Base-by-base conservation (phyloP, 2,797 vertebrate genomes). In the Trematomus bernacchii region DNA sequence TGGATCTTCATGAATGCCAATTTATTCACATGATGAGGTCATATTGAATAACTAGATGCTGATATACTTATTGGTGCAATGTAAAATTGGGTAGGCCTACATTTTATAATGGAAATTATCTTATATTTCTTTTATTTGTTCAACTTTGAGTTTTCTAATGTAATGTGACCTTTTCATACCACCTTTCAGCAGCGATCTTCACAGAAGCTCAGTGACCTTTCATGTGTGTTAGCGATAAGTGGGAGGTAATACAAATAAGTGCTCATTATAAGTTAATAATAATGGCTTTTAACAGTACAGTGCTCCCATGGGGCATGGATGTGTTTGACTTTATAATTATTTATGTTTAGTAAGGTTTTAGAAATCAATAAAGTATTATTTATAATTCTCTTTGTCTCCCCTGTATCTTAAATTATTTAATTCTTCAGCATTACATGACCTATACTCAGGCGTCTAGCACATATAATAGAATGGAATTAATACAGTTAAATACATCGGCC, bases 121-220 rank as follows among this genome's bases (percentile, higher is more conserved):
- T 57, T 21, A 43, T 7, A 8, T 46, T 44, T 40, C 3, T 37
- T 46, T 61, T 63, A n/a, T 51, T 52, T 9, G 11, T 19, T 33
- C 16, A 27, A 5, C 19, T 47, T 46, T 61, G 7, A 42, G 9
- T 19, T 47, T 55, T 55, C 23, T 33, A 21, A 19, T 18, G 21
- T 52, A 14, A 4, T 12, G 3, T 42, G 66, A 43, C 47, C 42
- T 73, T 66, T 69, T 67, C 23, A 68, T 51, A 9, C 23, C 16
- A 33, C 9, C 51, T 53, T 52, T 42, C 12, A 65, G 50, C 58
- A 55, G 10, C n/a, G 14, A 18, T 64, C 27, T 66, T 60, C 63
- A 30, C 43, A 47, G 10, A 9, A 52, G 44, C 52, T 51, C 40
- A 3, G 15, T 80, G 71, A 82, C 73, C 76, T 82, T 79, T 77